phyloP scores from a whole-genome alignment of 2,113 vertebrate species.

The Climacteris rufus region DNA sequence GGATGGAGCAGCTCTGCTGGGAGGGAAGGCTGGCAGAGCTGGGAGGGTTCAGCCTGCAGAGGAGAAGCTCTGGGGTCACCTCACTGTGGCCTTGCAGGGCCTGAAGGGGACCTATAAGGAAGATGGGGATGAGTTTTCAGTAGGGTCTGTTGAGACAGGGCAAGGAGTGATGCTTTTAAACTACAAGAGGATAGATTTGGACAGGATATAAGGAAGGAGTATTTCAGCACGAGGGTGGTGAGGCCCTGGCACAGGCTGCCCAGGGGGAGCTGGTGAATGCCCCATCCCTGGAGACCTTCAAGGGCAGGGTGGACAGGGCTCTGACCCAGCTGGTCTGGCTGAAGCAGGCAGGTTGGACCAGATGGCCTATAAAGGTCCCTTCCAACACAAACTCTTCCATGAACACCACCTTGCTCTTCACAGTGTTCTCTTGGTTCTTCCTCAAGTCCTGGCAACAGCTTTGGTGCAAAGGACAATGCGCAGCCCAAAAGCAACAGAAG shows the following conservation, averaged over 20 bases:
- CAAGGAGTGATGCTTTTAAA: not conserved
- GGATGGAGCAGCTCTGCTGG: not conserved
- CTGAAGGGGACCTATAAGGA: not conserved
- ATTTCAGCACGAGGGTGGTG: not conserved
- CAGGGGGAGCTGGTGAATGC: not conserved
- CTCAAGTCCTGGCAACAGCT: not conserved
- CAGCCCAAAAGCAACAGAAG: not conserved
- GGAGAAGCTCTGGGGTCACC: not conserved
- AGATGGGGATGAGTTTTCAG: not conserved
- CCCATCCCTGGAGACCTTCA: not conserved
- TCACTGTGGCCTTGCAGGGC: rapidly evolving
- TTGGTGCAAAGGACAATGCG: not conserved
- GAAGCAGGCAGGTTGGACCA: not conserved
- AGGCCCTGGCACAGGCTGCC: not conserved
- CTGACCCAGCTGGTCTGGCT: not conserved
- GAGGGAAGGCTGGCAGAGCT: not conserved
- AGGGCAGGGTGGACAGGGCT: not conserved
- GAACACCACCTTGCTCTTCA: not conserved
- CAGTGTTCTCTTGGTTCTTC: not conserved
- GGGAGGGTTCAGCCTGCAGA: not conserved
- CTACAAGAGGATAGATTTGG: not conserved
- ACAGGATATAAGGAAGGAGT: not conserved
- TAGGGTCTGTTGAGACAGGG: not conserved
- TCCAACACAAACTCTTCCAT: not conserved
- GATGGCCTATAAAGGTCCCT: not conserved